Evolutionary conservation across 2,113 vertebrate genomes (phyloP), one percentile per base, ranked within the genome.

Genomic region (Sylvia atricapilla): DNA sequence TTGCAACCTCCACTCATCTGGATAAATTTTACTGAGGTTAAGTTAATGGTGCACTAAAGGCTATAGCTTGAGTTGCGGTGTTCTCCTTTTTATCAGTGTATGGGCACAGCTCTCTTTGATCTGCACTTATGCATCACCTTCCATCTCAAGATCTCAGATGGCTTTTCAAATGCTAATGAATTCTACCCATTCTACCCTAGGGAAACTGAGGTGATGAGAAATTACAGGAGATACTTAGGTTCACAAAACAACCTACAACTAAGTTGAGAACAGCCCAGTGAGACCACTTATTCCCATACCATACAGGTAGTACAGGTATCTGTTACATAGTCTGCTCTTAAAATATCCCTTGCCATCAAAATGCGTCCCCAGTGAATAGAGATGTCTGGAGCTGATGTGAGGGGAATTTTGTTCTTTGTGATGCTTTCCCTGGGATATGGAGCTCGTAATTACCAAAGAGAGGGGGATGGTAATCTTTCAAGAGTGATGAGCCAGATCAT

Each of bases 81-180:
- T 56, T 94, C 56, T 76, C 30, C 20, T 94, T 94, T 96, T 94
- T 93, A 95, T 93, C 81, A 95, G 62, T 66, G 19, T 53, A 75
- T 60, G 67, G 53, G 49, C 28, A 66, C 23, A 83, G 44, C 31
- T 86, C 41, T 60, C 92, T 97, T 95, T 97, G 94, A 97, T 94
- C 93, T 93, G 37, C 35, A 17, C 22, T 92, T 87, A 79, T 50
- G 56, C 66, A 70, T 73, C 2, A 2, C 44, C 62, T 94, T 93
- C 90, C 47, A 93, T 93, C 90, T 95, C 72, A 78, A 44, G 56
- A 93, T 90, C 75, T 95, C 62, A 50, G 60, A 84, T 89, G 64
- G 52, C 76, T 90, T 94, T 97, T 97, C 95, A 92, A 94, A 96
- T 89, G 92, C 49, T 95, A 96, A 97, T 93, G 80, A 92, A 33